These are phyloP conservation scores for Hartigia nigra DNA, from an alignment of 2,888 invertebrate species.

Conservation along the genomic window DNA sequence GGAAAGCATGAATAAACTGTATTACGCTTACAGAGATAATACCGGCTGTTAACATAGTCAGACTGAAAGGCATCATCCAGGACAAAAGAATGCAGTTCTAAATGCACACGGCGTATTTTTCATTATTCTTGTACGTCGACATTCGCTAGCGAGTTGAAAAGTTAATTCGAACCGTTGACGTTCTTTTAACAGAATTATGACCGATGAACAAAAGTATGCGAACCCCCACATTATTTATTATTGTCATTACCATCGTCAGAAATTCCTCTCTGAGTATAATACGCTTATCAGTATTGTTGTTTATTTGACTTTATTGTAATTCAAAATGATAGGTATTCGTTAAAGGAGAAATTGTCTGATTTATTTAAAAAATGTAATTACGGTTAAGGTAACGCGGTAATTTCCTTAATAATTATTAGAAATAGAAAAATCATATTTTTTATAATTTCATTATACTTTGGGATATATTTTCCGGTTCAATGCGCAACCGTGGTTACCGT, in stretches of 20 bases:
- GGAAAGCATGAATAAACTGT: constrained; percentile 37
- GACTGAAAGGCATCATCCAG: not conserved
- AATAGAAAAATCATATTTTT: not conserved
- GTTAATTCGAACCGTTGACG: not conserved
- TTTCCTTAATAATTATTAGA: not conserved
- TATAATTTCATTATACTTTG: not conserved
- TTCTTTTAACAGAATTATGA: not conserved
- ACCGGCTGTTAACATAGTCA: constrained; percentile 27
- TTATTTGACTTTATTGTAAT: not conserved
- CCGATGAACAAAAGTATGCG: not conserved
- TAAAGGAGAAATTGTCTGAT: not conserved
- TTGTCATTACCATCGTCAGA: not conserved
- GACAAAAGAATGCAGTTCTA: constrained; percentile 6
- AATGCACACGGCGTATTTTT: not conserved
- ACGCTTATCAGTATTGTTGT: not conserved
- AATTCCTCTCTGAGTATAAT: not conserved
- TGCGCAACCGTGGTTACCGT: not conserved
- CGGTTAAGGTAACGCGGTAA: not conserved
- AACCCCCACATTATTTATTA: not conserved
- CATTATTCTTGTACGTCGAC: not conserved
- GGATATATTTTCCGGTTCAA: not conserved
- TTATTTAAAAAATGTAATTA: not conserved
- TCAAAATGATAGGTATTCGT: not conserved
- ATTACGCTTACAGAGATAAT: constrained; percentile 35
- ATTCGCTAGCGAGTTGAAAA: not conserved